phyloP scores from a whole-genome alignment of 2,797 vertebrate species.

The Pyrocephalus nanus region DNA sequence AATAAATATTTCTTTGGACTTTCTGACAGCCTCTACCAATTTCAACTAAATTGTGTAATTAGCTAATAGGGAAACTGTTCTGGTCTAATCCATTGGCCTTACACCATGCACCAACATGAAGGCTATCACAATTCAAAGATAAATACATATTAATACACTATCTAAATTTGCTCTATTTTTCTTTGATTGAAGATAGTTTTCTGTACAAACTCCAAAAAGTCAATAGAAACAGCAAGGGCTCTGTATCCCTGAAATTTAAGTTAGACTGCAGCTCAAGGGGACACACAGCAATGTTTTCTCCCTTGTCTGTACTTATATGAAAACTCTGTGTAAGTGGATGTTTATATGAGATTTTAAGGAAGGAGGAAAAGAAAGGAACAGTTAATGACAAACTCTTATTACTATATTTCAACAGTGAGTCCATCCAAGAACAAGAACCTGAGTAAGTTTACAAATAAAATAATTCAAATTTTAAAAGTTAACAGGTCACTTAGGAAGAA shows the following conservation, averaged over 20 bases:
- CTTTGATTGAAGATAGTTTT: neutral
- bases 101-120: neutral
- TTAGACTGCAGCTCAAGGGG: neutral
- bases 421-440: neutral
- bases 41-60: neutral
- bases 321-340: neutral
- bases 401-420: neutral
- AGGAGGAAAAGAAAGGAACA: neutral
- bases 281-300: neutral
- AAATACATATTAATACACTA: neutral
- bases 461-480: neutral
- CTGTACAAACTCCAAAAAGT: neutral
- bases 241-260: neutral
- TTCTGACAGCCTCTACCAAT: neutral
- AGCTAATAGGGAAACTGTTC: neutral
- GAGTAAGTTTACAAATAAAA: neutral
- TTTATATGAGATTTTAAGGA: neutral
- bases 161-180: neutral
- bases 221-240: neutral
- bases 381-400: neutral
- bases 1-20: neutral
- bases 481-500: neutral
- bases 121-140: neutral
- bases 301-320: neutral
- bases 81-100: neutral